Conservation (phyloP, 2,888 invertebrate species). For the Drosophila cognata region DNA sequence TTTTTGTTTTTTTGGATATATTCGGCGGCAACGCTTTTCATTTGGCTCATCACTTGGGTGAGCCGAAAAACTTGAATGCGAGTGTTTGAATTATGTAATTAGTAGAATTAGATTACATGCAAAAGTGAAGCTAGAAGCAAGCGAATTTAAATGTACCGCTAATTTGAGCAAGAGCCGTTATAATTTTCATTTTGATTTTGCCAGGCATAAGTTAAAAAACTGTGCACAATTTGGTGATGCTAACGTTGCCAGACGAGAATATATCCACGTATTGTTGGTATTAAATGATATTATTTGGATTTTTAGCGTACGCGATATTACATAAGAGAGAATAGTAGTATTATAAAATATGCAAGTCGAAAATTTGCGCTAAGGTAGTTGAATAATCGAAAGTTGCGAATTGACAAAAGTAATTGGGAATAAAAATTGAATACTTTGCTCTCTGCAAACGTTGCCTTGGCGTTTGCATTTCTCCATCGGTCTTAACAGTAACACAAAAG, state of each 20-base stretch:
- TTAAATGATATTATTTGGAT: slow-evolving; percentile 60
- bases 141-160: slow-evolving; percentile 63
- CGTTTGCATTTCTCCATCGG: slow-evolving; percentile 54
- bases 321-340: slow-evolving; percentile 51
- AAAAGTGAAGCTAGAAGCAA: slow-evolving; percentile 78
- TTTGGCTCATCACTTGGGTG: slow-evolving; percentile 24
- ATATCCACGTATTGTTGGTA: slow-evolving; percentile 70
- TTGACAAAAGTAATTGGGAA: slow-evolving; percentile 65
- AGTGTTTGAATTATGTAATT: slow-evolving; percentile 54
- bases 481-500: slow-evolving; percentile 22
- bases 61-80: slow-evolving; percentile 59
- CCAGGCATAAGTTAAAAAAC: slow-evolving; percentile 65
- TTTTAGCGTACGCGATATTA: slow-evolving; percentile 68
- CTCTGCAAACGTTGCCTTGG: slow-evolving; percentile 75
- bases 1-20: slow-evolving; percentile 77
- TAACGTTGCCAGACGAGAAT: slow-evolving; percentile 81
- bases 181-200: slow-evolving; percentile 36
- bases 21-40: slow-evolving; percentile 76
- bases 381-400: slow-evolving; percentile 42
- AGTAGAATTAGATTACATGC: slow-evolving; percentile 66
- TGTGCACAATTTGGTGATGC: slow-evolving; percentile 71
- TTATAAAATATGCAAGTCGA: slow-evolving; percentile 67
- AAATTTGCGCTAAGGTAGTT: slow-evolving; percentile 73
- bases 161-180: slow-evolving; percentile 47
- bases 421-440: slow-evolving; percentile 55